phyloP scores from a whole-genome alignment of 2,888 invertebrate genomes.

The Diaprepes abbreviatus region DNA sequence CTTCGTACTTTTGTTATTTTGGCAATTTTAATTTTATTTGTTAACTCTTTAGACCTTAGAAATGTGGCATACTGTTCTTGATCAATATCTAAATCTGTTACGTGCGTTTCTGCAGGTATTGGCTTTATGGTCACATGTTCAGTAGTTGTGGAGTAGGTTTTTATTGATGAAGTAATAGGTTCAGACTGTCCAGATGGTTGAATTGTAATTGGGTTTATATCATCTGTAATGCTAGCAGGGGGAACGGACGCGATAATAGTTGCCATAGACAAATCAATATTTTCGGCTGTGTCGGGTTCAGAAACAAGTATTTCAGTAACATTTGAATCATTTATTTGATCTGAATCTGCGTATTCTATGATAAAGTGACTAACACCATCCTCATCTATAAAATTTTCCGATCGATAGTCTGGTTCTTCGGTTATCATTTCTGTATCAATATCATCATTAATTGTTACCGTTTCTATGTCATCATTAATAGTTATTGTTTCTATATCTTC shows the following conservation, averaged over 20 bases:
- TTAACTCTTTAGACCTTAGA: not conserved
- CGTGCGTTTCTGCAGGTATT: not conserved
- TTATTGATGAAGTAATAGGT: not conserved
- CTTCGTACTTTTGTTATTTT: no score
- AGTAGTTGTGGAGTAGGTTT: not conserved
- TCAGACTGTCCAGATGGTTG: no score
- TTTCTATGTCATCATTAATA: not conserved
- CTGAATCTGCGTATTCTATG: not conserved
- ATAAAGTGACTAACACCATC: not conserved
- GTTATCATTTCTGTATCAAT: not conserved
- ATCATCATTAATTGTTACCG: not conserved
- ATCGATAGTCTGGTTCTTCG: not conserved
- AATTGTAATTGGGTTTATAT: not conserved
- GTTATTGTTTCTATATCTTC: not conserved
- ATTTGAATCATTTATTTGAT: not conserved
- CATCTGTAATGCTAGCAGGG: not conserved
- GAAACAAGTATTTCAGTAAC: constrained; percentile 4
- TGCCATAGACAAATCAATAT: not conserved
- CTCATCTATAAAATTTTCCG: not conserved
- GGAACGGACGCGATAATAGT: constrained; percentile 3
- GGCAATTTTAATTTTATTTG: not conserved
- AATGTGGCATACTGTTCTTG: not conserved
- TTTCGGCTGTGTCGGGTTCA: not conserved
- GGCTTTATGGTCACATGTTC: not conserved
- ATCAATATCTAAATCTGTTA: no score